Percentiles rank a stretch among this genome's conserved stretches.
phyloP scores from a whole-genome alignment of 2,113 vertebrate species.

The Sisor rabdophorus region DNA sequence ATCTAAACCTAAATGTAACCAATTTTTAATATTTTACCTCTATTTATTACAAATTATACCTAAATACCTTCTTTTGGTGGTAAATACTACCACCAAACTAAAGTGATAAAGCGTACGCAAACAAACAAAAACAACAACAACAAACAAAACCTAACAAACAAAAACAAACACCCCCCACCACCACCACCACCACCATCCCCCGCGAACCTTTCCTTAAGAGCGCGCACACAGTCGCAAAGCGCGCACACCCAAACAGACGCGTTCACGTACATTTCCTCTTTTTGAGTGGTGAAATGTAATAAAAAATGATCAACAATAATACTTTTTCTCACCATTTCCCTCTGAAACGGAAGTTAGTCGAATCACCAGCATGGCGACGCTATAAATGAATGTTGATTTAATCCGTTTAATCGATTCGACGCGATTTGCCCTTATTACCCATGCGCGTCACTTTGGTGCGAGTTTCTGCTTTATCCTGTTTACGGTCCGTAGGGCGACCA shows the following conservation, averaged over 20 bases:
- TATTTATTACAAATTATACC: background rate
- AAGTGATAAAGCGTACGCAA: background rate
- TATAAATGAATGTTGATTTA: background rate
- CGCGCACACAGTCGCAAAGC: background rate
- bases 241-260: background rate
- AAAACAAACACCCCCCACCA: background rate
- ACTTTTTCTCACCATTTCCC: slow-evolving; percentile 53
- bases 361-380: slow-evolving; percentile 55
- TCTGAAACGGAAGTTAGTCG: slow-evolving; percentile 52
- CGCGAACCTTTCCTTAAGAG: no score
- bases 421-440: background rate
- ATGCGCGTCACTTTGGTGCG: background rate
- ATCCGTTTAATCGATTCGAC: slow-evolving; percentile 7
- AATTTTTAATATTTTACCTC: background rate
- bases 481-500: background rate
- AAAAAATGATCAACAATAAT: background rate
- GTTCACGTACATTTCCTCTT: no score
- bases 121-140: background rate
- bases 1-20: background rate
- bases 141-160: background rate
- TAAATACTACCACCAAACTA: background rate
- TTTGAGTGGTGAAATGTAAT: background rate
- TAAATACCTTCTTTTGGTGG: background rate
- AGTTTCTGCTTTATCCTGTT: background rate
- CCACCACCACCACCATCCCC: no score